Conservation (phyloP, 2,888 invertebrate species). For the Cryptus armator region DNA sequence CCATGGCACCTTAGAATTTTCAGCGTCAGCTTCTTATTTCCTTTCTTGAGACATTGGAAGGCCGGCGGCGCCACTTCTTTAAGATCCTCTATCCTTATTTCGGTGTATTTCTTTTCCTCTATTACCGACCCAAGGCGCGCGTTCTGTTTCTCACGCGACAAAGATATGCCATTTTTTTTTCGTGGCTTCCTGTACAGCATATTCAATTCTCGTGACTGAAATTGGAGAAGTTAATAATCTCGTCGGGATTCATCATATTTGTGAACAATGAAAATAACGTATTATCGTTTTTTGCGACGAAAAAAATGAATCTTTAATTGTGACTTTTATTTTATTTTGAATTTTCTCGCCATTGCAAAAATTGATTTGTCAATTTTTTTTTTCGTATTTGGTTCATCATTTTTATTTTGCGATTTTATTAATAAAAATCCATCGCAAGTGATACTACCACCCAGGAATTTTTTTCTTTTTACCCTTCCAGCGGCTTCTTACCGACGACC, state of each 20-base stretch:
- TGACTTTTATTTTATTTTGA: neutral
- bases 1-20: constrained; percentile 31
- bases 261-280: neutral
- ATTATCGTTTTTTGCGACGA: neutral
- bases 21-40: constrained; percentile 63
- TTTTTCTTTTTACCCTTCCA: constrained; percentile 57
- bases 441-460: constrained; percentile 25
- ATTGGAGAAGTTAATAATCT: neutral
- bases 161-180: constrained; percentile 42
- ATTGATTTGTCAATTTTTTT: neutral
- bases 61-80: constrained; percentile 82
- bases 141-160: constrained; percentile 10
- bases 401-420: neutral
- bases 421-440: neutral
- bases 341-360: neutral
- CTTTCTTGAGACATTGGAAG: constrained; percentile 65
- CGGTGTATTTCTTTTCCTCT: constrained; percentile 81
- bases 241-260: neutral
- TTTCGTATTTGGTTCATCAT: neutral
- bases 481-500: constrained; percentile 76
- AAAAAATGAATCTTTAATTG: neutral
- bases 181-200: neutral
- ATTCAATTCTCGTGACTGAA: neutral
- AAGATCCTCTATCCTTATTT: constrained; percentile 76
- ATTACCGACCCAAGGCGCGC: constrained; percentile 81